Base-by-base conservation (phyloP, 2,797 vertebrate genomes). In the Danio jaintianensis region DNA sequence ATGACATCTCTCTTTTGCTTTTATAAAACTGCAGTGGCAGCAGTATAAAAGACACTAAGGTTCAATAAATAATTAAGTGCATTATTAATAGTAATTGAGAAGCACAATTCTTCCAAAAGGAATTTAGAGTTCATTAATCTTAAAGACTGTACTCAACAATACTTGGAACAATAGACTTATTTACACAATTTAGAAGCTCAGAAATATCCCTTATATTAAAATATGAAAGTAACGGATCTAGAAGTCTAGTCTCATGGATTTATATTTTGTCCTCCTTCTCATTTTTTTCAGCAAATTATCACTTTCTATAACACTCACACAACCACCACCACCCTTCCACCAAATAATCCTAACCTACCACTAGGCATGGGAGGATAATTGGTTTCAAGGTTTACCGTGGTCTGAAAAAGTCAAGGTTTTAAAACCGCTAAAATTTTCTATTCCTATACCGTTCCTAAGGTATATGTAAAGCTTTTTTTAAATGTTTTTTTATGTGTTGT, bases 291-390 rank as follows among this genome's bases (percentile, higher is more conserved):
- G 48, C 10, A 9, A 55, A 70, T 70, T 70, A 53, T 55, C 63
- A 77, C 38, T 77, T 67, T 0, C 38, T 15, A n/a, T 43, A 64
- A 77, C 40, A 40, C 42, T 58, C 7, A 78, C 50, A 67, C 11
- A 58, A 53, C n/a, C 36, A 20, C 16, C 16, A 16, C 18, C 36
- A 70, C 68, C 68, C 55, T 70, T 20, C n/a, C 50, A 40, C 7
- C 10, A 29, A 67, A 43, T 10, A 6, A 22, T 43, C 7, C 42
- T 52, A 56, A 29, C n/a, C n/a, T n/a, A n/a, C n/a, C n/a, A n/a
- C n/a, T n/a, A n/a, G n/a, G n/a, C n/a, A n/a, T n/a, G n/a, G n/a
- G n/a, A n/a, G n/a, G n/a, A n/a, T n/a, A n/a, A n/a, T n/a, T n/a
- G n/a, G n/a, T n/a, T n/a, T n/a, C n/a, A n/a, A n/a, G n/a, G n/a